Percentiles rank a stretch among this genome's conserved stretches.
Evolutionary conservation across 2,113 vertebrate genomes (phyloP).

Genomic region (Xyliphius kryptos): DNA sequence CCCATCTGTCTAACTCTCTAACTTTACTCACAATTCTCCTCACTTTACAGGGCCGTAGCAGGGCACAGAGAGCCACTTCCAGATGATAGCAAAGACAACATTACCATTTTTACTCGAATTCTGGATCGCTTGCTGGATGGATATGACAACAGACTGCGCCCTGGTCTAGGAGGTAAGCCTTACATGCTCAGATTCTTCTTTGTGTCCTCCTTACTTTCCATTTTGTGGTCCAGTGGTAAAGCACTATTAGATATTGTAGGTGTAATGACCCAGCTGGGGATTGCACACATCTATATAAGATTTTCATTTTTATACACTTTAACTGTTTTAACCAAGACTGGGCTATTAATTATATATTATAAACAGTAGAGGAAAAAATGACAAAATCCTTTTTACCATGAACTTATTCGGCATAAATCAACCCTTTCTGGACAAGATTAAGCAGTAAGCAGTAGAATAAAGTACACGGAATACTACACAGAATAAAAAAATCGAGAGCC

Average conservation of each 20-base stretch:
- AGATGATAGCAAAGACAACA: constrained; percentile 93
- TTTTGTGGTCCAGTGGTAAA: not conserved
- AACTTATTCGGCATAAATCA: constrained; percentile 5
- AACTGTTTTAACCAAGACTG: no score
- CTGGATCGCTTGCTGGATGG: constrained; percentile 91
- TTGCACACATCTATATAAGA: constrained; percentile 9
- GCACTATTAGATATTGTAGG: constrained; percentile 2
- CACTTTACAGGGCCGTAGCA: constrained; percentile 56
- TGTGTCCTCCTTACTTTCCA: not conserved
- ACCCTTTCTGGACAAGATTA: not conserved
- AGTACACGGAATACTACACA: no score
- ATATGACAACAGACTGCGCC: no score
- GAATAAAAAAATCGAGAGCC: no score
- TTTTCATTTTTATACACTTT: constrained; percentile 23
- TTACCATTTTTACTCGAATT: constrained; percentile 95
- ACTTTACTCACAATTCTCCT: constrained; percentile 19
- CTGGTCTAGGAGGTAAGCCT: constrained; percentile 71
- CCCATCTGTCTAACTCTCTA: constrained; percentile 4
- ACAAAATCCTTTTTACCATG: no score
- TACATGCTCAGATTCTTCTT: constrained; percentile 3
- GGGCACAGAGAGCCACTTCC: constrained; percentile 68
- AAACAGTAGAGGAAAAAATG: no score
- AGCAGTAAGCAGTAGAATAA: no score
- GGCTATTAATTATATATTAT: not conserved
- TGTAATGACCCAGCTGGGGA: not conserved